These are phyloP conservation scores for Taeniopygia guttata DNA, from an alignment of 2,797 vertebrate species.

Conservation along the genomic window DNA sequence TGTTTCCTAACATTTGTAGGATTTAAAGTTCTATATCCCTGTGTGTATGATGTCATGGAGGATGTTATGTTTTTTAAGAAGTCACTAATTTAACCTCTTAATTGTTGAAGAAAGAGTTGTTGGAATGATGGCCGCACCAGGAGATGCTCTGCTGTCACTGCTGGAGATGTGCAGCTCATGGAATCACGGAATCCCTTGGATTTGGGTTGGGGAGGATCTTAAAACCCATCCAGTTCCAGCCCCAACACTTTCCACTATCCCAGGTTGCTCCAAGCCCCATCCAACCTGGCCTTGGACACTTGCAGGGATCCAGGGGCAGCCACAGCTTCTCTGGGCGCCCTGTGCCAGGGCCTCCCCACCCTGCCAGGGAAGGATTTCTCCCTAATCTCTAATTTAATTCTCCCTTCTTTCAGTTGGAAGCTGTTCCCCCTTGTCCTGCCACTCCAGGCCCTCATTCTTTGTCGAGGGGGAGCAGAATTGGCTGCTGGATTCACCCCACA, in stretches of 20 bases:
- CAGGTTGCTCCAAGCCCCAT: fast-evolving
- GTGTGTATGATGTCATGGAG: neutral
- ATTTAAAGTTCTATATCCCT: neutral
- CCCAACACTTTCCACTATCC: neutral
- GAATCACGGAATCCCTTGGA: neutral
- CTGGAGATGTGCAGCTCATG: neutral
- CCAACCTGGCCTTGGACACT: neutral
- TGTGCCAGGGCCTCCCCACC: neutral
- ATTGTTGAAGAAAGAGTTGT: neutral
- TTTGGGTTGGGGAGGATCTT: neutral
- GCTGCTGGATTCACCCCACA: neutral
- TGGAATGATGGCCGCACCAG: fast-evolving
- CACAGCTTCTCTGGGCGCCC: neutral
- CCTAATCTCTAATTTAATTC: neutral
- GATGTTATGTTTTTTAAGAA: neutral
- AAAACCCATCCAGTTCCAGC: neutral
- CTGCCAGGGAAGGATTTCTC: neutral
- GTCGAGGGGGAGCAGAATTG: neutral
- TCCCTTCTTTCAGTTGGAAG: neutral
- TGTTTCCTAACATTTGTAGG: neutral
- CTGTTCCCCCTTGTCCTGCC: neutral
- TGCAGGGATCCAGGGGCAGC: neutral
- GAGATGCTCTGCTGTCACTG: neutral
- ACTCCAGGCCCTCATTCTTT: fast-evolving
- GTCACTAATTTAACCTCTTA: neutral